Evolutionary conservation across 2,888 invertebrate species (phyloP), one percentile per base, ranked within the genome.

Genomic region (Cephus nigrinus): DNA sequence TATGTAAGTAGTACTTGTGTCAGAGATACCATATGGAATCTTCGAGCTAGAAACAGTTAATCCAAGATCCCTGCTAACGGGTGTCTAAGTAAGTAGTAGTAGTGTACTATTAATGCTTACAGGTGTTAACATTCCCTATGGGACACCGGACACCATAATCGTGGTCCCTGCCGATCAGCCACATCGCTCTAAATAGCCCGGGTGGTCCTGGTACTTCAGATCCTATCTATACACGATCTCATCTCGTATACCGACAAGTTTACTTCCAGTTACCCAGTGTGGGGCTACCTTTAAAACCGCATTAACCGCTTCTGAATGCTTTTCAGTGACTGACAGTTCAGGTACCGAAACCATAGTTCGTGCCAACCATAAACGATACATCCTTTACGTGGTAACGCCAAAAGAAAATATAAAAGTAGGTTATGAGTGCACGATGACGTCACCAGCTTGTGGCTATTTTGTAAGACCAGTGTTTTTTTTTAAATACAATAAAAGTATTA

Each of bases 71-170:
- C 74, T 23, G 74, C 31, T 34, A 36, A 36, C 74, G 36, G 71
- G 35, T 30, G 30, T 36, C 74, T 35, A 35, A 74, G 73, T 73
- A 40, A 40, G 55, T 55, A 55, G 55, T 40, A 40, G 73, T 71
- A 71, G 71, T 74, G 33, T 77, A 78, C 75, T 77, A 74, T 76
- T 73, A 74, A 78, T 80, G 77, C 80, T 84, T 85, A 82, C 84
- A 86, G 82, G 86, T 86, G 86, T 86, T 83, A 86, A 84, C 84
- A 82, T 86, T 82, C 84, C 76, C 81, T 82, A 74, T 79, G 80
- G 79, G 86, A 86, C 80, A 86, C 81, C 81, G 79, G 86, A 86
- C 82, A 86, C 86, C 86, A 72, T 80, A 82, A 81, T 79, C 80
- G 75, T 72, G 75, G 68, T 71, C 75, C 78, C 78, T 78, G 68